Percentiles rank a stretch among this genome's conserved stretches.
Evolutionary conservation across 2,888 invertebrate genomes (phyloP).

Genomic region (Trypoxylon attenuatum): DNA sequence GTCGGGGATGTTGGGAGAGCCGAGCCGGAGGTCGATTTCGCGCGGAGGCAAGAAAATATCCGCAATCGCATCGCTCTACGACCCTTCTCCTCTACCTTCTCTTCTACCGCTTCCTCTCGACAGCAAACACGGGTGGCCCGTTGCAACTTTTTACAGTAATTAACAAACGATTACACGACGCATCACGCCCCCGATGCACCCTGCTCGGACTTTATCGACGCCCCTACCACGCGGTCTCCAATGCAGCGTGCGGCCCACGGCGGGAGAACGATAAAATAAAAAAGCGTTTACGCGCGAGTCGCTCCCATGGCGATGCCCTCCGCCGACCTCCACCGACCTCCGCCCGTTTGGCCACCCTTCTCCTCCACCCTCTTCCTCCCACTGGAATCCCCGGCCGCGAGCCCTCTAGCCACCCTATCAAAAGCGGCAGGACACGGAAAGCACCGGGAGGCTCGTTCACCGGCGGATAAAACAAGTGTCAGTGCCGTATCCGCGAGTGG

Average conservation of each 20-base stretch:
- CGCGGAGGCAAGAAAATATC: not conserved
- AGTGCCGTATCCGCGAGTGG: conserved; percentile 41
- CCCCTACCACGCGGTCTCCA: too few species aligned
- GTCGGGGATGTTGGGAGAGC: not conserved
- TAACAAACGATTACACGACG: conserved; percentile 43
- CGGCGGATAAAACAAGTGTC: conserved; percentile 55
- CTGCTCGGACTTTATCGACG: conserved; percentile 12
- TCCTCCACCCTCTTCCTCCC: conserved; percentile 4
- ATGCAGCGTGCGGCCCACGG: not conserved
- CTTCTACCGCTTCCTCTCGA: too few species aligned
- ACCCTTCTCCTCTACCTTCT: too few species aligned
- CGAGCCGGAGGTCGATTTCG: not conserved
- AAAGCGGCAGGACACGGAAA: conserved; percentile 36
- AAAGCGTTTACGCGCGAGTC: conserved; percentile 50
- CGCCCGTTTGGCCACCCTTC: conserved; percentile 9
- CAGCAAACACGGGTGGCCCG: not conserved
- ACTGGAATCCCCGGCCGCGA: too few species aligned
- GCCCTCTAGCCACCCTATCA: too few species aligned
- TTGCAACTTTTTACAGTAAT: conserved; percentile 21
- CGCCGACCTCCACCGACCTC: too few species aligned
- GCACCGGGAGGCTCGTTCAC: conserved; percentile 44
- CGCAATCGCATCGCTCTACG: not conserved
- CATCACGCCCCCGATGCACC: conserved; percentile 21
- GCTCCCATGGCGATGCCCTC: too few species aligned
- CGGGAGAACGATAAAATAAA: conserved; percentile 42